Conservation (phyloP, 1,140 invertebrate species). For the Zaprionus capensis region DNA sequence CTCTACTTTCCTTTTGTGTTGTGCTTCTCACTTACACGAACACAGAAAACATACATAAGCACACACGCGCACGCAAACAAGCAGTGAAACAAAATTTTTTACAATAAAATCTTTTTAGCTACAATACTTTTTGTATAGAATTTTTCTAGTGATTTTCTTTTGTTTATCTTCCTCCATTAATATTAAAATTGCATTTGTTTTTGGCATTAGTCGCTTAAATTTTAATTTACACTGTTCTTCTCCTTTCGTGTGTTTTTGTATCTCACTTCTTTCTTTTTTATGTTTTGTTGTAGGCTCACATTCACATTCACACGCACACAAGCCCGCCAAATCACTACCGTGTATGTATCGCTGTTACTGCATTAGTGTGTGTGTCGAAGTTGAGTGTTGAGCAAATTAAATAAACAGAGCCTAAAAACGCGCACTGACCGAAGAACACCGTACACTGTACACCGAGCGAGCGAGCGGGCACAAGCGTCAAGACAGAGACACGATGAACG, state of each 20-base stretch:
- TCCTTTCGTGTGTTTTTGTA: constrained; percentile 33
- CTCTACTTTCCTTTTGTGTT: constrained; percentile 60
- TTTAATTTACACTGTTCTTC: constrained; percentile 31
- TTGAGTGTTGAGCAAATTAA: constrained; percentile 54
- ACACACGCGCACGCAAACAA: constrained; percentile 43
- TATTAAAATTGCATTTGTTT: constrained; percentile 41
- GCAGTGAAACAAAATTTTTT: constrained; percentile 53
- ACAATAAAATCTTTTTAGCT: constrained; percentile 53
- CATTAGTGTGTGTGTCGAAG: constrained; percentile 40
- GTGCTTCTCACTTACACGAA: constrained; percentile 46
- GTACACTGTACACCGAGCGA: constrained; percentile 28
- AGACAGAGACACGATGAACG: constrained; percentile 49
- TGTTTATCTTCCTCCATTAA: constrained; percentile 32
- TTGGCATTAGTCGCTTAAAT: constrained; percentile 36
- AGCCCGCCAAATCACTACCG: constrained; percentile 80
- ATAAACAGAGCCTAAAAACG: constrained; percentile 57
- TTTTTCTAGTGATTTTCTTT: constrained; percentile 40
- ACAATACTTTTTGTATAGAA: constrained; percentile 40
- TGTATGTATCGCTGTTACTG: constrained; percentile 60
- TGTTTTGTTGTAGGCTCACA: constrained; percentile 55
- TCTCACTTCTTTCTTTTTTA: constrained; percentile 50
- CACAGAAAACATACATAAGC: constrained; percentile 41
- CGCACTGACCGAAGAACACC: constrained; percentile 46
- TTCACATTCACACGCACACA: constrained; percentile 56
- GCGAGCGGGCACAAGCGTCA: constrained; percentile 40